These are phyloP conservation scores for Magallana nippona DNA, from an alignment of 2,888 invertebrate species.

Conservation along the genomic window DNA sequence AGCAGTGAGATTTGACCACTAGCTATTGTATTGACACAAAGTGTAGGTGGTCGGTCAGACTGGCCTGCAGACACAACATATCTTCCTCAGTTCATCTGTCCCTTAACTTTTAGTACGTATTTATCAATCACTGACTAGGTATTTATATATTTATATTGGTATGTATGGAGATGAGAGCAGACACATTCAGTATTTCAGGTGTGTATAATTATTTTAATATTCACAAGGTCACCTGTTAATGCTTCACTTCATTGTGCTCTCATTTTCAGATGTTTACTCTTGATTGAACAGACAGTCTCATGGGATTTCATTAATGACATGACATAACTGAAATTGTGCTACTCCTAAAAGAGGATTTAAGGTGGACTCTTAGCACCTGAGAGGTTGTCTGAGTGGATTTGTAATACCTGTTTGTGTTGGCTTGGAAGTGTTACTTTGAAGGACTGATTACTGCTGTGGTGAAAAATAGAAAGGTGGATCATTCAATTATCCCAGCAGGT, in stretches of 20 bases:
- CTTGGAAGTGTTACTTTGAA: conserved; percentile 15
- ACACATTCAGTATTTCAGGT: not conserved
- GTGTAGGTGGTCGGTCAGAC: not conserved
- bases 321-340: conserved; percentile 20
- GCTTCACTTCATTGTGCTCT: conserved; percentile 7
- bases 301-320: not conserved
- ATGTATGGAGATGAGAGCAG: not conserved
- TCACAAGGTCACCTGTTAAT: not conserved
- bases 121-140: not conserved
- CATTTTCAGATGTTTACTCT: not conserved
- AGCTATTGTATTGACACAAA: not conserved
- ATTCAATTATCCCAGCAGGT: conserved; percentile 15
- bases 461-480: conserved; percentile 3
- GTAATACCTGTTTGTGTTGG: conserved; percentile 4
- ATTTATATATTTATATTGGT: not conserved
- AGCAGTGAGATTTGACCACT: not conserved
- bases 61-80: not conserved
- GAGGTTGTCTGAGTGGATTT: not conserved
- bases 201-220: conserved; percentile 18
- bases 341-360: not conserved
- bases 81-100: too few relatives aligned
- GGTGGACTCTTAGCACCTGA: not conserved
- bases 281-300: conserved; percentile 6
- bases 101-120: not conserved
- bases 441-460: not conserved